Base-by-base conservation (phyloP, 2,113 vertebrate species). In the Ginglymostoma cirratum region DNA sequence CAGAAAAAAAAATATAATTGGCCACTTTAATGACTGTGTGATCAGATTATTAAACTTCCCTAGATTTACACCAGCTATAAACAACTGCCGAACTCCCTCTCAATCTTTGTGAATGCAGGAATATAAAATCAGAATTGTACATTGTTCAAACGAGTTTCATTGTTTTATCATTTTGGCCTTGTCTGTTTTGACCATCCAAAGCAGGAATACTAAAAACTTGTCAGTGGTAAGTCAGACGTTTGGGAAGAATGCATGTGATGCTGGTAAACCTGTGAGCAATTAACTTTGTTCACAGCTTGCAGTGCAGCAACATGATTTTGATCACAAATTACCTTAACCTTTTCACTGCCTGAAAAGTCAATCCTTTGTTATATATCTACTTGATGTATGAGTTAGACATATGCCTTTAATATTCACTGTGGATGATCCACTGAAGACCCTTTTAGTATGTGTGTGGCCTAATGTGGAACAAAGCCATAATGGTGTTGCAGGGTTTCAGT, bases 271-370 rank as follows among this genome's bases (percentile, higher is more conserved):
- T 83, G 80, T 38, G 42, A 19, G n/a, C 80, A 83, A 83, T 83
- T 83, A 83, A 83, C 80, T 83, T 83, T 83, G 38, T 45, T 83
- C 80, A 45, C 80, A 83, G 80, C 80, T 83, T 42, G 80, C 80
- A 83, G 80, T 42, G 38, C 80, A 83, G 17, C 80, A 83, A n/a
- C 42, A 83, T 45, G 80, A 83, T 83, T 42, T 83, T 83, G 80
- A 83, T 83, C 80, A 83, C 80, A 83, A 83, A 83, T 83, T 83
- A 83, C 38, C 38, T 83, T 83, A 83, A 83, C 80, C 38, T 83
- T 83, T 83, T 45, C 80, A 45, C 80, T 45, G 80, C 80, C 80
- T 83, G 38, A 23, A 83, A 83, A 83, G 80, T 7, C 80, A 83
- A 17, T 83, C 42, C 80, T 45, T 42, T 42, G 80, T 17, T 83